A percentile compares a stretch with the other conserved stretches of the same genome.
Conservation (phyloP, 2,888 invertebrate genomes). For the Trissonchulus latispiculum region DNA sequence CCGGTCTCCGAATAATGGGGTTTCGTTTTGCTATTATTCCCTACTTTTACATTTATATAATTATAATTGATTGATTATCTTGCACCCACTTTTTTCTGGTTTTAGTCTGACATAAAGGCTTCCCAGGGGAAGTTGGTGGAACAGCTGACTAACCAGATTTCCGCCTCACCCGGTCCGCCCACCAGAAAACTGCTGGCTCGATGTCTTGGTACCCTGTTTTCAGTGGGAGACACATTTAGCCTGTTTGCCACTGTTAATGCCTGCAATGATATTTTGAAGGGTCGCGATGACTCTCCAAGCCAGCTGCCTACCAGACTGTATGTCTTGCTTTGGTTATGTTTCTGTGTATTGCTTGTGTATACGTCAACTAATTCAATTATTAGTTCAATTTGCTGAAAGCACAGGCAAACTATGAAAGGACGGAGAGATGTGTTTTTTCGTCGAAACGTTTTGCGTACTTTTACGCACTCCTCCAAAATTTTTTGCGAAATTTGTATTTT, state of each 20-base stretch:
- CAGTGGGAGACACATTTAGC: constrained; percentile 90
- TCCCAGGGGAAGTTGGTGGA: constrained; percentile 90
- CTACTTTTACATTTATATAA: not conserved
- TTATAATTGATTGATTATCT: not conserved
- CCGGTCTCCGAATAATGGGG: not conserved
- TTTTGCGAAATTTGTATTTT: too few species aligned
- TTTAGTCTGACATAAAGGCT: constrained; percentile 84
- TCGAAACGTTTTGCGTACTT: too few species aligned
- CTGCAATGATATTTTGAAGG: constrained; percentile 91
- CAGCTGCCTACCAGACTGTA: constrained; percentile 86
- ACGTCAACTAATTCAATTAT: too few species aligned
- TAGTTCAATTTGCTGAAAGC: too few species aligned
- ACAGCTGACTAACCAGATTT: constrained; percentile 77
- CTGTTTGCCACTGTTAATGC: constrained; percentile 94
- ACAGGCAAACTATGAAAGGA: too few species aligned
- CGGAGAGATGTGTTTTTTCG: too few species aligned
- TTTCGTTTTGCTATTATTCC: not conserved
- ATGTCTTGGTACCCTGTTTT: constrained; percentile 75
- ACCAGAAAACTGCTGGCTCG: constrained; percentile 74
- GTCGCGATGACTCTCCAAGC: constrained; percentile 93
- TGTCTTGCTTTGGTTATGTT: too few species aligned
- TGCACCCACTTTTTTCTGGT: constrained; percentile 33
- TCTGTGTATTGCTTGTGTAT: too few species aligned
- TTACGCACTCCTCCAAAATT: too few species aligned
- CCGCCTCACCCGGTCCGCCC: constrained; percentile 78